Base-by-base conservation (phyloP, 2,888 invertebrate species). In the Atethmia centrago region DNA sequence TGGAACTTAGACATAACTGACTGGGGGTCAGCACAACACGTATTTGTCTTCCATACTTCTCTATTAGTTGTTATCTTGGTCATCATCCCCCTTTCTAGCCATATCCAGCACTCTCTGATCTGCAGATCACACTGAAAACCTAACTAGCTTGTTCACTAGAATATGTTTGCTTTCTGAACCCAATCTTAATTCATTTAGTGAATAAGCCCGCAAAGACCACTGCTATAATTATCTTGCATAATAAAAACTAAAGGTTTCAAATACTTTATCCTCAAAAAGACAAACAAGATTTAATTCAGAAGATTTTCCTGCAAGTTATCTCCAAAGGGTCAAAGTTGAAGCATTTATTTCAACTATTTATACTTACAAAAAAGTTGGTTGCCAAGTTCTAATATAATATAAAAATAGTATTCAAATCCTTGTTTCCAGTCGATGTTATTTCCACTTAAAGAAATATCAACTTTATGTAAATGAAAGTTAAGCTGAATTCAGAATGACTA, bases 241-340 rank as follows among this genome's bases (percentile, higher is more conserved):
- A 25, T 28, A 47, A 53, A 21, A 40, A 45, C 31, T 7, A 47
- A 31, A 25, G 36, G 36, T 36, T 40, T 40, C n/a, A 40, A 40
- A 40, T 40, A 40, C 40, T 40, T 40, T 0, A 5, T 40, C 9
- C 9, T 40, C 40, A 40, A 40, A 40, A 40, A 40, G 40, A 40
- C 9, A 40, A 40, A 40, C 0, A 40, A 40, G 1, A 9, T 1
- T 14, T 21, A 10, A 28, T 14, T 28, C 9, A 10, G 3, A 64
- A 40, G 7, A 28, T 47, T 74, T 77, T 77, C 58, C 19, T 25
- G 21, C 14, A n/a, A 31, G 25, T 25, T 77, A 77, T 74, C 77
- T 58, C 8, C 1, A 1, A 49, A 19, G 49, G 56, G 58, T 77
- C 77, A 74, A 74, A 77, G 68, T 67, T 74, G 77, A 74, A 65